phyloP scores from a whole-genome alignment of 2,113 vertebrate genomes.

The Etheostoma cragini region DNA sequence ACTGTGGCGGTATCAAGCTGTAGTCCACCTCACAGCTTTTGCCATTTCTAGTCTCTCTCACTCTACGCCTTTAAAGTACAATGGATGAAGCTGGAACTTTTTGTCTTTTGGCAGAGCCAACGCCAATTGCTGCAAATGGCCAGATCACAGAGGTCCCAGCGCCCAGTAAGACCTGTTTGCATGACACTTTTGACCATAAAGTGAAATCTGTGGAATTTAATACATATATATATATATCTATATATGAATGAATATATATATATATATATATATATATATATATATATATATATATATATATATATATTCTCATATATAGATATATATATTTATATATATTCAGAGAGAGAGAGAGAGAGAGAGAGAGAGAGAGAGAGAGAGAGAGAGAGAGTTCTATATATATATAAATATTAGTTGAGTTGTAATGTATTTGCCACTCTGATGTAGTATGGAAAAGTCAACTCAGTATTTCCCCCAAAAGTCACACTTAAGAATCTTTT shows the following conservation, averaged over 20 bases:
- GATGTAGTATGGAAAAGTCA: conserved; percentile 4
- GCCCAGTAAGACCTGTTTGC: conserved; percentile 83
- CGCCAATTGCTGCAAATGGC: conserved; percentile 71
- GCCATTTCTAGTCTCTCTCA: conserved; percentile 37
- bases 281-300: background rate
- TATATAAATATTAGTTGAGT: background rate
- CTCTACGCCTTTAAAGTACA: conserved; percentile 35
- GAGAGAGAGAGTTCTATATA: no score
- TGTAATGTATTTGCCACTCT: background rate
- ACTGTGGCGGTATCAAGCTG: conserved; percentile 37
- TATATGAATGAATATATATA: no score
- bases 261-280: background rate
- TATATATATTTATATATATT: no score
- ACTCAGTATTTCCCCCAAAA: conserved; percentile 21
- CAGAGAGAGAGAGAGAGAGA: no score
- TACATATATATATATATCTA: no score
- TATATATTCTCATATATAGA: no score
- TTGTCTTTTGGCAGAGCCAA: conserved; percentile 83
- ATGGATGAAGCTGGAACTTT: conserved; percentile 74
- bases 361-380: no score
- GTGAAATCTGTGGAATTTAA: conserved; percentile 8
- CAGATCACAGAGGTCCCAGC: conserved; percentile 73
- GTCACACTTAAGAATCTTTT: background rate
- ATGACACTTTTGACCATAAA: conserved; percentile 52
- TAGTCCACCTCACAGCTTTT: conserved; percentile 48